phyloP scores from a whole-genome alignment of 1,140 invertebrate species.

The Caenorhabditis tropicalis region DNA sequence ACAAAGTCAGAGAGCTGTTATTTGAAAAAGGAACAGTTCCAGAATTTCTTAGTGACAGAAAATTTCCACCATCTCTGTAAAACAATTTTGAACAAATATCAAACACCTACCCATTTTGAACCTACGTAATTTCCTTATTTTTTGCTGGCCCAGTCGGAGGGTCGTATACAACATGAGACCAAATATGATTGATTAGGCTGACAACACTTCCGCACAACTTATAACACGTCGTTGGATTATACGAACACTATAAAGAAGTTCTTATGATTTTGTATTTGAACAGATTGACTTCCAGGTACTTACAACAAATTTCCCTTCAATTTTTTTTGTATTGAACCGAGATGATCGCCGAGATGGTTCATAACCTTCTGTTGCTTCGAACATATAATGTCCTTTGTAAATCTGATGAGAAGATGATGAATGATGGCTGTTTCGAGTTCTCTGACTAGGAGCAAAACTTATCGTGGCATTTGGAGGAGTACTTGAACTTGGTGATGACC shows the following conservation, averaged over 20 bases:
- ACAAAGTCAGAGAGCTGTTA: background rate
- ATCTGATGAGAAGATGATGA: background rate
- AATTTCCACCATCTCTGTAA: background rate
- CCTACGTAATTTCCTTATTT: background rate
- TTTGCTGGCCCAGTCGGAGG: background rate
- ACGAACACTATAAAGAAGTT: background rate
- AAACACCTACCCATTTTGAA: no score
- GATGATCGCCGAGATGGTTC: background rate
- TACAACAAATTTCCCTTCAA: constrained; percentile 10
- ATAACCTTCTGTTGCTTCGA: constrained; percentile 9
- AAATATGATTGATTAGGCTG: background rate
- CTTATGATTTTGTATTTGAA: background rate
- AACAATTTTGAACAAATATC: background rate
- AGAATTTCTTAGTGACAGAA: background rate
- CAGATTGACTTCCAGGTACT: background rate
- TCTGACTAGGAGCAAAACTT: background rate
- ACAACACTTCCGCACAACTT: background rate
- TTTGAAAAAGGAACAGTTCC: background rate
- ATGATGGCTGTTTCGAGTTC: background rate
- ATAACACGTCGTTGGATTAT: background rate
- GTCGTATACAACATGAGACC: constrained; percentile 1
- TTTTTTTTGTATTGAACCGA: background rate
- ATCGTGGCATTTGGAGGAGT: background rate
- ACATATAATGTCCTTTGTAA: constrained; percentile 20
- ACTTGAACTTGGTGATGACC: background rate